phyloP scores from a whole-genome alignment of 2,888 invertebrate species.

The Lapara coniferarum region DNA sequence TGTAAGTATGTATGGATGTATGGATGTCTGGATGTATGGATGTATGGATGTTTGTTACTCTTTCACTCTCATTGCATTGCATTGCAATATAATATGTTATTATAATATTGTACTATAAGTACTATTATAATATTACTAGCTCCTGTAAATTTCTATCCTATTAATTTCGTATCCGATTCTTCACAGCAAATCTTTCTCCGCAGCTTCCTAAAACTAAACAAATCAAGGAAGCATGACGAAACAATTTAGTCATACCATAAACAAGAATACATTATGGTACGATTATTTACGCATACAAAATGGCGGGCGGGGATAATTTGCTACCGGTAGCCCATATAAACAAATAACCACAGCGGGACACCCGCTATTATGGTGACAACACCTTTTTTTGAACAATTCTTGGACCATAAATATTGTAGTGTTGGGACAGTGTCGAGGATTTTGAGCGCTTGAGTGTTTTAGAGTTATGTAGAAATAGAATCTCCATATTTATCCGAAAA shows the following conservation, averaged over 20 bases:
- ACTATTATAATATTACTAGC: not conserved
- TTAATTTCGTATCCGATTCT: not conserved
- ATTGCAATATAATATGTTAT: not conserved
- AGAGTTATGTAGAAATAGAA: not conserved
- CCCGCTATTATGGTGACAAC: constrained; percentile 55
- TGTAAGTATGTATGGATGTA: too few species aligned
- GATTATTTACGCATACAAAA: constrained; percentile 75
- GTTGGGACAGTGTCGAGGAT: constrained; percentile 5
- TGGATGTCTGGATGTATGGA: too few species aligned
- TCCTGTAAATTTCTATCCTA: not conserved
- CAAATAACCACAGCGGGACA: constrained; percentile 65
- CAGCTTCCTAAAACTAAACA: constrained; percentile 28
- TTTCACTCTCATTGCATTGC: too few species aligned
- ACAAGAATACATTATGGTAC: constrained; percentile 49
- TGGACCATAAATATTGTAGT: constrained; percentile 39
- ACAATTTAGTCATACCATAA: constrained; percentile 44
- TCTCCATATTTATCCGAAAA: not conserved
- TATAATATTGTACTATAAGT: too few species aligned
- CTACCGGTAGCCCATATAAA: constrained; percentile 73
- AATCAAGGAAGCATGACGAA: constrained; percentile 48
- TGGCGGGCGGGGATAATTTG: constrained; percentile 77
- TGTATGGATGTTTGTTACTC: too few species aligned
- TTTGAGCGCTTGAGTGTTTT: not conserved
- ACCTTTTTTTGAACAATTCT: constrained; percentile 72
- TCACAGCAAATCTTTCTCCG: not conserved